A percentile compares a stretch with the other conserved stretches of the same genome.
Conservation (phyloP, 2,113 vertebrate species). For the Propithecus coquereli region DNA sequence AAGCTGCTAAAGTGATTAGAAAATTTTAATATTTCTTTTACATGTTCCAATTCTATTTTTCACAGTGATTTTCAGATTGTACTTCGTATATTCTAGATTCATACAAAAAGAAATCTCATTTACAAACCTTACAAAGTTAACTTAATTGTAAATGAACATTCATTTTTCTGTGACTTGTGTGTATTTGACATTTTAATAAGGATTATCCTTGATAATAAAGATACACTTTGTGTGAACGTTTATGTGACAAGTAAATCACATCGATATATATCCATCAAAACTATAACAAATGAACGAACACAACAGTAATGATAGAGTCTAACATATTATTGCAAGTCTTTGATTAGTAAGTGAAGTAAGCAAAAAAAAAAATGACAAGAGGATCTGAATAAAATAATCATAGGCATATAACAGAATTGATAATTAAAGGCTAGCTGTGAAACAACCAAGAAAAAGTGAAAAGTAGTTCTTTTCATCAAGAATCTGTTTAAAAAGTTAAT, state of each 20-base stretch:
- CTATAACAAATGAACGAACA: neutral
- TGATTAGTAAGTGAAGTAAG: neutral
- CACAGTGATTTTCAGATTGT: neutral
- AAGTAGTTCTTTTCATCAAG: neutral
- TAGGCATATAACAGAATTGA: neutral
- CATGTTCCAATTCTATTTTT: conserved; percentile 21
- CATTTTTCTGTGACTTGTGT: neutral
- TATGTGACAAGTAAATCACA: neutral
- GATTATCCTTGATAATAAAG: neutral
- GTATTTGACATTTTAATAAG: neutral
- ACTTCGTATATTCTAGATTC: neutral
- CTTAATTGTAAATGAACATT: neutral
- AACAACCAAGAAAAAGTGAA: neutral
- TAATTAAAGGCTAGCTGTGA: neutral
- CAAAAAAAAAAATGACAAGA: neutral
- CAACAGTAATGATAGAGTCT: neutral
- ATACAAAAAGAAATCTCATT: neutral
- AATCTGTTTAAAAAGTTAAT: neutral
- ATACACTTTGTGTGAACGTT: neutral
- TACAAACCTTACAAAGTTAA: neutral
- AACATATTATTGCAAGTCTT: neutral
- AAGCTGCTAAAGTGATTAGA: conserved; percentile 1
- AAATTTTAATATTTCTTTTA: conserved; percentile 13
- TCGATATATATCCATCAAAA: neutral
- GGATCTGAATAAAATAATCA: neutral